Conservation (phyloP, 2,113 vertebrate species). For the Pelmatolapia mariae region DNA sequence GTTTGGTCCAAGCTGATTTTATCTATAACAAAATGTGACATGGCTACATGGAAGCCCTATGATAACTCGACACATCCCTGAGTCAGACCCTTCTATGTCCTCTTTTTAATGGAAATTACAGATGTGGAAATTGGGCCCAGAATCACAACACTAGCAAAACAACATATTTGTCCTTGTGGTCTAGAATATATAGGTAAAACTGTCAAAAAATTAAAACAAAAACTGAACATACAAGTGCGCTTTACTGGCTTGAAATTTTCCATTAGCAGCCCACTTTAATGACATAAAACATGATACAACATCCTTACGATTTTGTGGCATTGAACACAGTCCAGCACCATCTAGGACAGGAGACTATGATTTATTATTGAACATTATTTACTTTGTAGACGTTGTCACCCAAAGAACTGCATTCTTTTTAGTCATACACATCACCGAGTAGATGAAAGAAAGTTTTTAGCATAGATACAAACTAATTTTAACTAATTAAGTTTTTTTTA, state of each 20-base stretch:
- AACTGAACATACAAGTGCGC: rapidly evolving
- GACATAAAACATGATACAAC: neutral
- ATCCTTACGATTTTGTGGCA: rapidly evolving
- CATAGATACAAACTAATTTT: neutral
- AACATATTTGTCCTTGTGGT: no score
- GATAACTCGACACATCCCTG: rapidly evolving
- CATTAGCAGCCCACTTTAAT: neutral
- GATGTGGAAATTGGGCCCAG: rapidly evolving
- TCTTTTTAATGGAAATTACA: neutral
- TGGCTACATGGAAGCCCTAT: neutral
- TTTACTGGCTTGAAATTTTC: neutral
- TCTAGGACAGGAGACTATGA: rapidly evolving
- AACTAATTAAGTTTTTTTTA: neutral
- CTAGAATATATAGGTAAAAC: no score
- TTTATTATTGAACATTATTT: neutral
- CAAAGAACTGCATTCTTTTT: neutral
- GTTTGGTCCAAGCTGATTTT: neutral
- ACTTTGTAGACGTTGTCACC: neutral
- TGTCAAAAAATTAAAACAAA: rapidly evolving
- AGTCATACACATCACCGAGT: neutral
- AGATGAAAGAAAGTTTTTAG: neutral
- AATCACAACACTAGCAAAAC: neutral
- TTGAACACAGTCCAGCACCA: neutral
- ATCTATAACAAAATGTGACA: rapidly evolving
- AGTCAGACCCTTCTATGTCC: neutral